Base-by-base conservation (phyloP, 2,113 vertebrate species). In the Eulemur rufifrons region DNA sequence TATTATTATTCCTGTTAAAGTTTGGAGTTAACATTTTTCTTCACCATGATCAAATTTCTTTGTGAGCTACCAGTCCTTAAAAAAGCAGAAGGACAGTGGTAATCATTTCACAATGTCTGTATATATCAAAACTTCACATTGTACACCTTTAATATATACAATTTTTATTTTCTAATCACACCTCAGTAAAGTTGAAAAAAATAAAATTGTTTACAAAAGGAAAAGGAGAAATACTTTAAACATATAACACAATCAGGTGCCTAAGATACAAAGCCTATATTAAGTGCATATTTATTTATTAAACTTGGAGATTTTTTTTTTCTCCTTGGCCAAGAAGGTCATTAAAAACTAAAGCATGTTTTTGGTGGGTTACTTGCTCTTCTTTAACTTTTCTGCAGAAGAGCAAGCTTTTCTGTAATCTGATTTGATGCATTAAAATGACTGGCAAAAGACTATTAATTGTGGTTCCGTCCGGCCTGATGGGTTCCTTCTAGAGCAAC, bases 331-430 rank as follows among this genome's bases (percentile, higher is more conserved):
- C 86, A 92, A 71, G 52, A 74, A 88, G 29, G 34, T 86, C 61
- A 86, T 85, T 95, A 54, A 89, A 95, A 93, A 85, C 50, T 73
- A 80, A 76, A 61, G 50, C 54, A 83, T 34, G 61, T 69, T 52
- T 82, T 15, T 52, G 12, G 12, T 11, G n/a, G 21, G 45, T 92
- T 81, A 37, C 42, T 93, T 94, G 27, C 13, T 96, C 89, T 89
- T 83, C 27, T 12, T 76, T 95, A 90, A 54, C 7, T 25, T 77
- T 12, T 37, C 6, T 93, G 76, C 18, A 37, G 54, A 80, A 82
- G 0, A 0, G 18, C 11, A 63, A 63, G 78, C 27, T 83, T 88
- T 27, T 2, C 52, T 20, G 47, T 82, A 42, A 11, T 86, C 21
- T 39, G n/a, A 2, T 27, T 0, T 0, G 47, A 21, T 80, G 8